phyloP scores from a whole-genome alignment of 2,113 vertebrate species.

The Fregetta grallaria region DNA sequence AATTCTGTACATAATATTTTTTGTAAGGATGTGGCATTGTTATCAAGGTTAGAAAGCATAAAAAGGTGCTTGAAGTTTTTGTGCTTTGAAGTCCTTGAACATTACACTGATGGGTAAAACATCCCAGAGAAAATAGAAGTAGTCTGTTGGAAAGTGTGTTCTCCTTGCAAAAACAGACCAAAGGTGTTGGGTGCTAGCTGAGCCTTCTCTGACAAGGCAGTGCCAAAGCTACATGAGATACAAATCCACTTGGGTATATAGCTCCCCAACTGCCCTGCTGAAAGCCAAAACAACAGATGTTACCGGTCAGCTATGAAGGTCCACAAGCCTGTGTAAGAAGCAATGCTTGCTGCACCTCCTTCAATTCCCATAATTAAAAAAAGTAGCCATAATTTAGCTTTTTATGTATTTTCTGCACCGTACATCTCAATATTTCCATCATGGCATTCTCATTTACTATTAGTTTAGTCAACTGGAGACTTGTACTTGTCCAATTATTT shows the following conservation, averaged over 20 bases:
- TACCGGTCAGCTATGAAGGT: not conserved
- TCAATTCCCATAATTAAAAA: not conserved
- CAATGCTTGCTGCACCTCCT: not conserved
- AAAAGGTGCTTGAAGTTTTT: not conserved
- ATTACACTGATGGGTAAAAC: not conserved
- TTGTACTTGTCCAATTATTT: not conserved
- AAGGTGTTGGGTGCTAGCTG: not conserved
- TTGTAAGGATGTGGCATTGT: not conserved
- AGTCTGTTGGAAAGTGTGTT: not conserved
- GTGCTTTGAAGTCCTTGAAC: not conserved
- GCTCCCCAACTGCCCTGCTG: not conserved
- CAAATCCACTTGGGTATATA: not conserved
- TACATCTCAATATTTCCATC: not conserved
- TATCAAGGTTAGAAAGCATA: not conserved
- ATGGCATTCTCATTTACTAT: not conserved
- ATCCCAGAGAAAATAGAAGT: not conserved
- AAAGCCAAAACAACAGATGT: not conserved
- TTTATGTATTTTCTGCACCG: not conserved
- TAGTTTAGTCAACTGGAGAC: not conserved
- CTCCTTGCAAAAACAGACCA: not conserved
- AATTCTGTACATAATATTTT: not conserved
- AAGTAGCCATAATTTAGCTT: not conserved
- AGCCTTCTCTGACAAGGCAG: not conserved
- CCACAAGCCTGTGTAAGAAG: not conserved
- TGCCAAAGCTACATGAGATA: not conserved